Percentiles rank a stretch among this genome's conserved stretches.
Conservation (phyloP, 2,888 invertebrate species). For the Parnassius orleans region DNA sequence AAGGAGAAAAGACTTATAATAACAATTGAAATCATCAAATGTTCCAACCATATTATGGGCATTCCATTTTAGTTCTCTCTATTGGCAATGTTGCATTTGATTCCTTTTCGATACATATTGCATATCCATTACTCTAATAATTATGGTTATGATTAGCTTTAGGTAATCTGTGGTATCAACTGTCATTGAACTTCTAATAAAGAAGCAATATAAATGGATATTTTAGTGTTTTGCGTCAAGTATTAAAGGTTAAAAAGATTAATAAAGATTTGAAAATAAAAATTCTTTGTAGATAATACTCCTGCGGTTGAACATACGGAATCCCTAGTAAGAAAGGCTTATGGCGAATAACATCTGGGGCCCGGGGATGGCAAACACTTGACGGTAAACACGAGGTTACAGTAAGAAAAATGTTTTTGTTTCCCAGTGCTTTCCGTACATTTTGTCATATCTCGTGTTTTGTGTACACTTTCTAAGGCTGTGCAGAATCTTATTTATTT, state of each 20-base stretch:
- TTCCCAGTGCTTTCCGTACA: conserved; percentile 57
- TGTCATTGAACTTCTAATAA: too few relatives aligned
- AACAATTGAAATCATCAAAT: too few relatives aligned
- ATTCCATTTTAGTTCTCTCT: too few relatives aligned
- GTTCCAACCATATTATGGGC: too few relatives aligned
- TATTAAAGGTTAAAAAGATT: conserved; percentile 48
- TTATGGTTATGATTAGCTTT: too few relatives aligned
- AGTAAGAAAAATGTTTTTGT: conserved; percentile 76
- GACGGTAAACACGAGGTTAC: conserved; percentile 69
- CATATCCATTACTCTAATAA: too few relatives aligned
- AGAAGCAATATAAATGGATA: neutral
- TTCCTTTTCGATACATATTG: too few relatives aligned
- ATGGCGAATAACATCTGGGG: conserved; percentile 77
- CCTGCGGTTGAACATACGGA: conserved; percentile 63
- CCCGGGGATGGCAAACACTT: conserved; percentile 72
- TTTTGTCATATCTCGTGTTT: conserved; percentile 55
- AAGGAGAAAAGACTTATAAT: too few relatives aligned
- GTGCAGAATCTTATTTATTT: conserved; percentile 24
- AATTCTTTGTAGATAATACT: conserved; percentile 53
- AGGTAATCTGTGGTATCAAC: too few relatives aligned
- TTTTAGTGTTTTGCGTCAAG: conserved; percentile 1
- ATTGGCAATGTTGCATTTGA: too few relatives aligned
- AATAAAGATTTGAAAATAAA: conserved; percentile 67
- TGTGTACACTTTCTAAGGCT: conserved; percentile 33
- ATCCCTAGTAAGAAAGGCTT: conserved; percentile 78